Percentiles rank a stretch among this genome's conserved stretches.
phyloP scores from a whole-genome alignment of 2,113 vertebrate species.

The Ifrita kowaldi region DNA sequence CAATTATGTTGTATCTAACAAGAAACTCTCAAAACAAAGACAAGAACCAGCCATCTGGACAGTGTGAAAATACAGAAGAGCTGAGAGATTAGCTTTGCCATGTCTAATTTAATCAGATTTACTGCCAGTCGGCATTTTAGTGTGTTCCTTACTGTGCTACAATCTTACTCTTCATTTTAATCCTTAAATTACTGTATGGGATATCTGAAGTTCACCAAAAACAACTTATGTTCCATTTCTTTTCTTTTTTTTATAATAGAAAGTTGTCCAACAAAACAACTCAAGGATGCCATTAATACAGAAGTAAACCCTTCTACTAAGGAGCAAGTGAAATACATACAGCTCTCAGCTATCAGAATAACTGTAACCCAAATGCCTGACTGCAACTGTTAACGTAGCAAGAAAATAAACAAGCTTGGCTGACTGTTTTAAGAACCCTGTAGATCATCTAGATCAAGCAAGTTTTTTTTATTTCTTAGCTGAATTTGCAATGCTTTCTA shows the following conservation, averaged over 20 bases:
- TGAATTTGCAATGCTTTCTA: neutral
- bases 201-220: neutral
- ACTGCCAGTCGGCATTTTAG: neutral
- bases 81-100: conserved; percentile 8
- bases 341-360: neutral
- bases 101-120: conserved; percentile 41
- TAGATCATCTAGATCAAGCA: neutral
- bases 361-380: neutral
- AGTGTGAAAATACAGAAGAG: conserved; percentile 8
- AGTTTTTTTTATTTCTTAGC: neutral
- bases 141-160: neutral
- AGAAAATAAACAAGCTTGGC: neutral
- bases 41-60: conserved; percentile 34
- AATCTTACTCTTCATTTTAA: neutral
- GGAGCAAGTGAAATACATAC: neutral
- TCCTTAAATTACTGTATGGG: neutral
- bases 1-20: neutral
- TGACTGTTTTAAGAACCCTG: neutral
- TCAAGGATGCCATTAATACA: neutral
- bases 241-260: neutral
- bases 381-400: neutral
- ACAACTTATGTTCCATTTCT: neutral
- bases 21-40: conserved; percentile 7
- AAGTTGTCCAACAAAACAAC: neutral
- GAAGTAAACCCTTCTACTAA: neutral